Evolutionary conservation across 2,888 invertebrate species (phyloP), one percentile per base, ranked within the genome.

Genomic region (Chrysina gloriosa): DNA sequence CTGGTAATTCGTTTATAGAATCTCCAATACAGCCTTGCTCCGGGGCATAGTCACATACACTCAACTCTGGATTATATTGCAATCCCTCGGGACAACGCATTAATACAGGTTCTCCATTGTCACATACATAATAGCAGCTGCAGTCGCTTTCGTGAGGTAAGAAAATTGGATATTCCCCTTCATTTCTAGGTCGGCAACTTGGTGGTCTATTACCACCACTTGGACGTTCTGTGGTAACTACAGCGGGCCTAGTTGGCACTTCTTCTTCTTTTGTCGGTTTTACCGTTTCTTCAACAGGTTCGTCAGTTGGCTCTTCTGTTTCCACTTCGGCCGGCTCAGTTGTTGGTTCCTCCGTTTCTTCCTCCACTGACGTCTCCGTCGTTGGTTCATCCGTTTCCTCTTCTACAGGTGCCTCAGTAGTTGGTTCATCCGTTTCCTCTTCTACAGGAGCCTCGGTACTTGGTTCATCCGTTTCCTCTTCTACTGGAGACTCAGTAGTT

Each of bases 11-110:
- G n/a, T n/a, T n/a, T n/a, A n/a, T n/a, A n/a, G n/a, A n/a, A n/a
- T n/a, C n/a, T n/a, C n/a, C n/a, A n/a, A n/a, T n/a, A n/a, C n/a
- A n/a, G n/a, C n/a, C n/a, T n/a, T n/a, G n/a, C n/a, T n/a, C n/a
- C n/a, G n/a, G n/a, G n/a, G n/a, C n/a, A n/a, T n/a, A 45, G 9
- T 45, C 45, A 29, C 63, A 63, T 2, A 63, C 63, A 14, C 47
- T 27, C 29, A 45, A 14, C 1, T 19, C 9, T 45, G 47, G 47
- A 5, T 63, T 63, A n/a, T 47, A 63, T 14, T 63, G 27, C 7
- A 63, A 42, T 6, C 63, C 63, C 11, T 23, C 29, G 9, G 42
- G 63, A 45, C 63, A 63, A 3, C 27, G 1, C 1, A 1, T 5
- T 1, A 25, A 14, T 6, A 25, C 14, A 14, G 45, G 31, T 16